Conservation (phyloP, 2,888 invertebrate genomes). For the Rutpela maculata region DNA sequence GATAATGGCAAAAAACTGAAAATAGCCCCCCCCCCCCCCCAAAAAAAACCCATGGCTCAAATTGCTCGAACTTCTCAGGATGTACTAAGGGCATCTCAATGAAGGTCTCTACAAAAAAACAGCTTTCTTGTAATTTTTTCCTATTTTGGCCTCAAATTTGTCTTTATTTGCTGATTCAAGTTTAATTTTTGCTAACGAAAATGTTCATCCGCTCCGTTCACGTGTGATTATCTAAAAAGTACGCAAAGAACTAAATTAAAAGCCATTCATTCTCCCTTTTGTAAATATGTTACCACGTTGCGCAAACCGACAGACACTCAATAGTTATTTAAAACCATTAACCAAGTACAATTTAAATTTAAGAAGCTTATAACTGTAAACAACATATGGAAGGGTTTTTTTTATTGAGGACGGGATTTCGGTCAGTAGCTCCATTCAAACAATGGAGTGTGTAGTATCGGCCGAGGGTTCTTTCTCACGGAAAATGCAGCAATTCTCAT, state of each 20-base stretch:
- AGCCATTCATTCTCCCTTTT: background rate
- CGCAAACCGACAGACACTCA: background rate
- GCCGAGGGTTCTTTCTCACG: slow-evolving; percentile 35
- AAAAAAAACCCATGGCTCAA: too few relatives aligned
- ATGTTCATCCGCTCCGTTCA: too few relatives aligned
- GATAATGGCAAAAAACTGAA: too few relatives aligned
- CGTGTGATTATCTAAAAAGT: background rate
- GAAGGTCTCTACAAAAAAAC: too few relatives aligned
- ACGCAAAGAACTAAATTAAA: background rate
- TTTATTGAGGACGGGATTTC: slow-evolving; percentile 12
- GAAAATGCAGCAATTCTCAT: slow-evolving; percentile 12
- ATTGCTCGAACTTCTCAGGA: too few relatives aligned
- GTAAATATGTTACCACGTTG: slow-evolving; percentile 3
- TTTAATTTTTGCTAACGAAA: too few relatives aligned
- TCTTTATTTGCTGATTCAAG: too few relatives aligned
- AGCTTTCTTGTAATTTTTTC: too few relatives aligned
- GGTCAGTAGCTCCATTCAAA: slow-evolving; percentile 26
- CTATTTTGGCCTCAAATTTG: too few relatives aligned
- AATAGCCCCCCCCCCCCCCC: too few relatives aligned
- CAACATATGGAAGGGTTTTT: slow-evolving; percentile 34
- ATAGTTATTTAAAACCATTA: background rate
- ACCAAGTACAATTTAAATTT: background rate
- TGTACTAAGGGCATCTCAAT: too few relatives aligned
- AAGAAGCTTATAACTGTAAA: slow-evolving; percentile 25
- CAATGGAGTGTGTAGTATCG: slow-evolving; percentile 32